Evolutionary conservation across 2,888 invertebrate species (phyloP).

Genomic region (Lydus trimaculatus): DNA sequence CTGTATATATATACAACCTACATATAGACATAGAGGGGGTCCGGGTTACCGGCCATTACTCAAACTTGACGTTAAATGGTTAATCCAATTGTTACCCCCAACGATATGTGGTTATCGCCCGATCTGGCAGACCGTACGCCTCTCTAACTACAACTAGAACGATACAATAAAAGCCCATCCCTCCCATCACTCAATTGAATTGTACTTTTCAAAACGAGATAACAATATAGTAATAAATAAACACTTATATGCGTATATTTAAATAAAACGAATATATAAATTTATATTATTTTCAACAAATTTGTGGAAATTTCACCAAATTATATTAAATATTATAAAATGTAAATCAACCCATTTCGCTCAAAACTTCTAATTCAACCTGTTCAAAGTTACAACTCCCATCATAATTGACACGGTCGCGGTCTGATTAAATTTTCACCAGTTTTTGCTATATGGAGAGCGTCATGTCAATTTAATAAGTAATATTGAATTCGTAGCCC

Average conservation of each 20-base stretch:
- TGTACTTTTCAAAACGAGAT: neutral
- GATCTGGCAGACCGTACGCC: conserved; percentile 49
- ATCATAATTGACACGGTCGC: conserved; percentile 35
- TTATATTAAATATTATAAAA: no score
- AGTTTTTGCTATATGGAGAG: conserved; percentile 32
- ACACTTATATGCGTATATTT: no score
- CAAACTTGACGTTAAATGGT: conserved; percentile 63
- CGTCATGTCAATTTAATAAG: conserved; percentile 29
- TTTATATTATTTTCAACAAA: conserved; percentile 50
- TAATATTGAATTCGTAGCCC: conserved; percentile 19
- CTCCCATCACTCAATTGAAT: conserved; percentile 30
- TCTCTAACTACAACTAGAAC: conserved; percentile 13
- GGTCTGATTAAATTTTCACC: conserved; percentile 38
- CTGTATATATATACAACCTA: conserved; percentile 36
- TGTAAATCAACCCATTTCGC: neutral
- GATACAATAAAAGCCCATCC: conserved; percentile 19
- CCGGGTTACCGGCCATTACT: conserved; percentile 61
- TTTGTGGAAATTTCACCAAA: no score
- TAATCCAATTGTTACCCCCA: conserved; percentile 62
- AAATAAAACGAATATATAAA: conserved; percentile 9
- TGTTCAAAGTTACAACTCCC: conserved; percentile 14
- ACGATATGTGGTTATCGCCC: conserved; percentile 60
- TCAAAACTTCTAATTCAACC: conserved; percentile 18
- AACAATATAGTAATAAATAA: neutral
- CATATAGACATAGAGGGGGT: conserved; percentile 43